Base-by-base conservation (phyloP, 2,888 invertebrate genomes). In the Bellardia pandia region DNA sequence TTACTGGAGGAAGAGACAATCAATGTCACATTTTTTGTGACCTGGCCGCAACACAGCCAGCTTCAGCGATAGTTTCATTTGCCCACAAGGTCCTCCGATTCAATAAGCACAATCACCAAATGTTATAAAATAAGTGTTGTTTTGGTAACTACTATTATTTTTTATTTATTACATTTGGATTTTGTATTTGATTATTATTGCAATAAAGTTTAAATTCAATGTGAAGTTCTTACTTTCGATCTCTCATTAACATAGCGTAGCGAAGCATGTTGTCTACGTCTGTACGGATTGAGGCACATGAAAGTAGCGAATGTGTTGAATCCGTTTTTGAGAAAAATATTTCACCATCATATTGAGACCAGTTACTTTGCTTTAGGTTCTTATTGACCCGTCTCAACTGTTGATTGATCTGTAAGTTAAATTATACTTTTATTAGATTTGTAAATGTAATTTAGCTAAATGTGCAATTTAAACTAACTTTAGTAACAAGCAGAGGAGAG, bases 21-120 rank as follows among this genome's bases (percentile, higher is more conserved):
- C 97, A 98, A 94, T 99, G 99, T 94, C 99, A 99, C 94, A 95
- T 99, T 88, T 99, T 99, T 94, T 98, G 98, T 30, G 99, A 99
- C 93, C 94, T 98, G 82, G 98, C 98, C 92, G 96, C 97, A 0
- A 97, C 97, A 91, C 96, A 96, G 90, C 98, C 99, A 11, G 98
- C 99, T 33, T 96, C 97, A 45, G 98, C 98, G 66, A 98, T 99
- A 91, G 98, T 98, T 89, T 91, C 93, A 16, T 93, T 93, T 85
- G 92, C 92, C 13, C 91, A 92, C 45, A 93, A 92, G 88, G 91
- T 92, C 62, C 88, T 93, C 75, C 91, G 90, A 68, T 89, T 91
- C 51, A 90, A 91, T 79, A 91, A 90, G 85, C 88, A 83, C 5
- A 86, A 51, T 60, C 89, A 88, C 40, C 89, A 89, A 83, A 89